Conservation (phyloP, 1,140 invertebrate species). For the Coenobita brevimanus region DNA sequence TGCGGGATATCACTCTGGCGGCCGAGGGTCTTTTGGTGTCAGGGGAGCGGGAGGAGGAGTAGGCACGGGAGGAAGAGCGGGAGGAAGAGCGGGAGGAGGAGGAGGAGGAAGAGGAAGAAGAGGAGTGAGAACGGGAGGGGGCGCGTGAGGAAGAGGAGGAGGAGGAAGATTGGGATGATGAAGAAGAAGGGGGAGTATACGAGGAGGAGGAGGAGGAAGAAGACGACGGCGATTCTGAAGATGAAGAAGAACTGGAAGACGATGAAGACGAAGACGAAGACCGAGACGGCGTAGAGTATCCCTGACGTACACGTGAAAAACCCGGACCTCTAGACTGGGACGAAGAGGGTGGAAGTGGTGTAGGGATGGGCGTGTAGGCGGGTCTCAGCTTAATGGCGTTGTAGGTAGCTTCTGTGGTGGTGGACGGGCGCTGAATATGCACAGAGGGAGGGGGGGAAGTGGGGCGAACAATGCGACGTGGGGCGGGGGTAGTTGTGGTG, state of each 20-base stretch:
- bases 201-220: too few relatives aligned
- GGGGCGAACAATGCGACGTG: neutral
- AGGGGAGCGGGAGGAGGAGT: neutral
- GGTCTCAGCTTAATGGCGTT: conserved; percentile 30
- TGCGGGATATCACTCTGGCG: neutral
- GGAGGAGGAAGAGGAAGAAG: neutral
- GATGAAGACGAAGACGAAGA: neutral
- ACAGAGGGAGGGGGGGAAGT: neutral
- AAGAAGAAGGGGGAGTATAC: neutral
- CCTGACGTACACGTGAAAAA: neutral
- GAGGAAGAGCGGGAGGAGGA: neutral
- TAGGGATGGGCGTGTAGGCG: conserved; percentile 33
- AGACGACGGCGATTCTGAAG: too few relatives aligned
- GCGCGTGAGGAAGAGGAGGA: neutral
- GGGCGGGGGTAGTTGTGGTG: neutral
- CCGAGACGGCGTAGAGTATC: conserved; percentile 5
- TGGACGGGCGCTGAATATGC: neutral
- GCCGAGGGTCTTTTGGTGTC: neutral
- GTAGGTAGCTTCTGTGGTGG: neutral
- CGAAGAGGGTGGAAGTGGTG: neutral
- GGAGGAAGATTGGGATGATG: neutral
- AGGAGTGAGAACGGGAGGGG: neutral
- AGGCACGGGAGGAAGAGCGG: neutral
- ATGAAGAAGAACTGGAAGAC: too few relatives aligned
- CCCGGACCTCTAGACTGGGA: neutral